Evolutionary conservation across 1,140 invertebrate species (phyloP).

Genomic region (Drosophila tani): DNA sequence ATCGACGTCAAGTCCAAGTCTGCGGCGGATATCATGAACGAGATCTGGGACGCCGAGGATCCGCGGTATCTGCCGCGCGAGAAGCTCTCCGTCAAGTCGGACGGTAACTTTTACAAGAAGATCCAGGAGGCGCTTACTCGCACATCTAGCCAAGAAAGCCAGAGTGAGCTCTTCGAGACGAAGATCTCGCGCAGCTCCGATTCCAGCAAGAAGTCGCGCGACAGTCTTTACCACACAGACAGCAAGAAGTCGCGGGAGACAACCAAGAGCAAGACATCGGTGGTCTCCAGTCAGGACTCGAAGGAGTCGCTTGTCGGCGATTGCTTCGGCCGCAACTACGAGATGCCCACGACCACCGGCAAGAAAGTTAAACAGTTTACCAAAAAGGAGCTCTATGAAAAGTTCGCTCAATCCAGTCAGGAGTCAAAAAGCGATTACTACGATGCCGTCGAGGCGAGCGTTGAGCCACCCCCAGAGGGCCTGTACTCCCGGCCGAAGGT

Average conservation of each 20-base stretch:
- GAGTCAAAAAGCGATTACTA: conserved; percentile 89
- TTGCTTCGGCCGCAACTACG: conserved; percentile 80
- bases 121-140: conserved; percentile 88
- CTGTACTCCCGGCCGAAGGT: conserved; percentile 76
- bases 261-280: conserved; percentile 87
- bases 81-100: conserved; percentile 88
- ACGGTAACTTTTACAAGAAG: conserved; percentile 89
- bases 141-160: conserved; percentile 89
- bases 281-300: conserved; percentile 89
- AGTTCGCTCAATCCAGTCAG: conserved; percentile 87
- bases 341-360: conserved; percentile 84
- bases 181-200: conserved; percentile 88
- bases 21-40: conserved; percentile 85
- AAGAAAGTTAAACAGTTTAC: conserved; percentile 81
- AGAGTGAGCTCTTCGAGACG: conserved; percentile 88
- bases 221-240: conserved; percentile 88
- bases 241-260: conserved; percentile 88
- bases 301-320: conserved; percentile 85
- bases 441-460: conserved; percentile 85
- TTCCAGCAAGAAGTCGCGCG: conserved; percentile 87
- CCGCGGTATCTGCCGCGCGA: conserved; percentile 88
- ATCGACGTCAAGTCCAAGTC: conserved; percentile 87
- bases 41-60: conserved; percentile 89
- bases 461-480: conserved; percentile 41
- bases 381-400: conserved; percentile 83